A percentile compares a stretch with the other conserved stretches of the same genome.
phyloP scores from a whole-genome alignment of 2,888 invertebrate species.

The Sepioteuthis lessoniana region DNA sequence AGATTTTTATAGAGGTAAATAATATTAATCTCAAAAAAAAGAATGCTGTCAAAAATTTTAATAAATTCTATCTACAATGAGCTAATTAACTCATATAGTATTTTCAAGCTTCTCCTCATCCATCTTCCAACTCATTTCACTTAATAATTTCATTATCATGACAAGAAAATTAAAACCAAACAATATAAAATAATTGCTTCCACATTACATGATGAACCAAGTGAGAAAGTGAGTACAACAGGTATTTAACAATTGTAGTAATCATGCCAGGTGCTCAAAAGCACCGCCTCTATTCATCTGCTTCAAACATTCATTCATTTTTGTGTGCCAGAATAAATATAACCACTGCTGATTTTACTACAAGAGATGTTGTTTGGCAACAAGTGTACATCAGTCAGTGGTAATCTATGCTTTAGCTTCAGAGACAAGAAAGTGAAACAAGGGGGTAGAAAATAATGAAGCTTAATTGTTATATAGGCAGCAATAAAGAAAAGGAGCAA shows the following conservation, averaged over 20 bases:
- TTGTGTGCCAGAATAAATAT: not conserved
- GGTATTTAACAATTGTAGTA: not conserved
- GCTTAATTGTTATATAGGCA: not conserved
- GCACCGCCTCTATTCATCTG: not conserved
- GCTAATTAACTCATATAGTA: too few species aligned
- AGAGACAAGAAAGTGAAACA: not conserved
- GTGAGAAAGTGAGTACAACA: not conserved
- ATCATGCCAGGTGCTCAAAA: not conserved
- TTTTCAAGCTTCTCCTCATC: not conserved
- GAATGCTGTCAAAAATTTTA: too few species aligned
- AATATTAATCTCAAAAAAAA: too few species aligned
- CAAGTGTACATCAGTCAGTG: not conserved
- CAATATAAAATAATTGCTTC: too few species aligned
- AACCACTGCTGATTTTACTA: not conserved
- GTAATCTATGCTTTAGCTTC: not conserved
- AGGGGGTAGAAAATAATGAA: not conserved
- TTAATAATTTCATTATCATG: too few species aligned
- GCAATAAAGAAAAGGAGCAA: not conserved
- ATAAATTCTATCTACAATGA: too few species aligned
- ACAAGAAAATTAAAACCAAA: too few species aligned
- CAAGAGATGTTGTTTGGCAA: not conserved
- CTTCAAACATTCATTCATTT: not conserved
- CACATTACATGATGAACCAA: too few species aligned
- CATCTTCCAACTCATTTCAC: too few species aligned
- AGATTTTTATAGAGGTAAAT: too few species aligned